A percentile compares a stretch with the other conserved stretches of the same genome.
phyloP scores from a whole-genome alignment of 2,113 vertebrate species.

The Peromyscus maniculatus region DNA sequence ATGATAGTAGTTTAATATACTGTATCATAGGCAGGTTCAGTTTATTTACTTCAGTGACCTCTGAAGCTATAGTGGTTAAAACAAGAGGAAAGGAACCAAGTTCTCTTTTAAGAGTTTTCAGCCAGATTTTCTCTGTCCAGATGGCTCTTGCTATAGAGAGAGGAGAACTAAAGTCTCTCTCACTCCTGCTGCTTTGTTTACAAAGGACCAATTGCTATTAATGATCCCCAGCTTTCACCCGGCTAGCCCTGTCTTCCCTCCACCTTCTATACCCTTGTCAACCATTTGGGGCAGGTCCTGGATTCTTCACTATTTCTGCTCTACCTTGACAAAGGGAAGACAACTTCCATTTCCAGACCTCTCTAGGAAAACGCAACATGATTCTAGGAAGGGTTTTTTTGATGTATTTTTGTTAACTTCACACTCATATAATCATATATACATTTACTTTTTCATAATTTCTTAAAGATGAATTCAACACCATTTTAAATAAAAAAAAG shows the following conservation, averaged over 20 bases:
- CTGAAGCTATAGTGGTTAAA: conserved; percentile 35
- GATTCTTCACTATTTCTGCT: conserved; percentile 14
- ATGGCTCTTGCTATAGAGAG: conserved; percentile 75
- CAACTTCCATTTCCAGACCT: conserved; percentile 6
- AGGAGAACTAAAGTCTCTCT: conserved; percentile 69
- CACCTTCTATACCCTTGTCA: conserved; percentile 39
- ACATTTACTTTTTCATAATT: conserved; percentile 16
- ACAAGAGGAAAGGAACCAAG: conserved; percentile 50
- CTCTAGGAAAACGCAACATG: conserved; percentile 9
- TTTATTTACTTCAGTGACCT: conserved; percentile 74
- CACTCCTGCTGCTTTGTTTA: conserved; percentile 80
- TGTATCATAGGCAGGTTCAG: conserved; percentile 52
- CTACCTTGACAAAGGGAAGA: conserved; percentile 16
- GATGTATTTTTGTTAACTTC: neutral
- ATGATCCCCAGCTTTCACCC: conserved; percentile 70
- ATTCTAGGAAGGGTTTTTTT: neutral
- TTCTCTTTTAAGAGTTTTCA: conserved; percentile 70
- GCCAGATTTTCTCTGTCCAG: conserved; percentile 78
- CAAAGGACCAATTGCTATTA: conserved; percentile 77
- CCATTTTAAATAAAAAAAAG: neutral
- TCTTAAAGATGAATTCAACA: conserved; percentile 23
- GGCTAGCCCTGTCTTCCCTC: conserved; percentile 46
- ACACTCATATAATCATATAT: neutral
- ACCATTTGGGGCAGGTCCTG: conserved; percentile 20
- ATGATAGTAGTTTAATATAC: conserved; percentile 56